Conservation (phyloP, 2,888 invertebrate genomes). For the Phania funesta region DNA sequence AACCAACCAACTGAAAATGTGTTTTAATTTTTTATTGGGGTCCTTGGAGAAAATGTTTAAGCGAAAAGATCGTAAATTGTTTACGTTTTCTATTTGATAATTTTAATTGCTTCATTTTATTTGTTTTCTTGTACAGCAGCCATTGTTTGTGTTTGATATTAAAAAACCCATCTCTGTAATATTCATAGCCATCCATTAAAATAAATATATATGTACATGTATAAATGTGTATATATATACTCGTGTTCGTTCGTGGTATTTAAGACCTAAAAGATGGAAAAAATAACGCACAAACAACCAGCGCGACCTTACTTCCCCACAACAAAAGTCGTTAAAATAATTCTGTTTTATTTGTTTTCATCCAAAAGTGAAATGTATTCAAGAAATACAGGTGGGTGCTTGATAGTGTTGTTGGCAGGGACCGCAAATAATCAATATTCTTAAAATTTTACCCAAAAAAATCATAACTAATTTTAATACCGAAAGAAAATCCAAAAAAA, state of each 20-base stretch:
- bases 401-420: background rate
- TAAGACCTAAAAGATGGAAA: slow-evolving; percentile 30
- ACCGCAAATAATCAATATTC: no score
- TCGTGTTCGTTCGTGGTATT: background rate
- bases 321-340: slow-evolving; percentile 2
- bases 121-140: no score
- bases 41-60: background rate
- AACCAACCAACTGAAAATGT: slow-evolving; percentile 62
- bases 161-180: no score
- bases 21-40: slow-evolving; percentile 56
- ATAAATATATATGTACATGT: no score
- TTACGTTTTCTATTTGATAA: no score
- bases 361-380: slow-evolving; percentile 10
- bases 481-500: no score
- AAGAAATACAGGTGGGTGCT: background rate
- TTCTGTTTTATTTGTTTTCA: slow-evolving; percentile 23
- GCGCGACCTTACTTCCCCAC: background rate
- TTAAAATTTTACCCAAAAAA: no score
- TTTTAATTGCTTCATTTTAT: no score
- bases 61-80: background rate
- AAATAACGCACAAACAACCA: slow-evolving; percentile 28
- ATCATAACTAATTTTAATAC: no score
- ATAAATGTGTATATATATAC: no score
- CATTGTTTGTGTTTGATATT: no score
- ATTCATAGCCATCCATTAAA: no score